Evolutionary conservation across 2,113 vertebrate species (phyloP), one percentile per base, ranked within the genome.

Genomic region (Zosterops borbonicus): DNA sequence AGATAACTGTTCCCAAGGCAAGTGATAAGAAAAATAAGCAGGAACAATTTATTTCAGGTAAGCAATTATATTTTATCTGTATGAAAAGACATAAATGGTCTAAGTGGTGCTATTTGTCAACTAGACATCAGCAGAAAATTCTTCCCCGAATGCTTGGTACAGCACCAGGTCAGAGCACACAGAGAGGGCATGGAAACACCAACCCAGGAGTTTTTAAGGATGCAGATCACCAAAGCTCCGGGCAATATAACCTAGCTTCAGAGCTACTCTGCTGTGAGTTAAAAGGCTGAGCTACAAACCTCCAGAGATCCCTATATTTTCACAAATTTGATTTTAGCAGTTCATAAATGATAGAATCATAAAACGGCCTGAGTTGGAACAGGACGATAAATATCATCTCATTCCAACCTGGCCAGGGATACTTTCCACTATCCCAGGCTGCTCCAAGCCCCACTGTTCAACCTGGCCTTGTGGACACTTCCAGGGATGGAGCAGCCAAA

Each of bases 391-490:
- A 67, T 4, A 7, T 35, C 7, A 31, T 31, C 41, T 28, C 5
- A 11, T 15, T 25, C 7, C 24, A n/a, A 1, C 1, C 20, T 47
- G 47, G 23, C 62, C 70, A 83, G n/a, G 17, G 70, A 31, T 55
- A 47, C 9, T 14, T 83, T 1, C 53, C 78, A 53, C 53, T 14
- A 0, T 17, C 2, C 69, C 53, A 75, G 23, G 33, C 0, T 67
- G 0, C 39, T 67, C 52, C 23, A 20, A 74, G 13, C 16, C 27
- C 33, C 19, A 73, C 0, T 5, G 0, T 46, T 53, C 77, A 53
- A 0, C 17, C 50, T 44, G 44, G 39, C 19, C 46, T 60, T n/a
- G 60, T 33, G 62, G 20, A 0, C 28, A 53, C 5, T 60, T 0
- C 9, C n/a, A 82, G 69, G 39, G 20, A 60, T 52, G 6, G 44